phyloP scores from a whole-genome alignment of 2,797 vertebrate species.

The Cossypha heuglini region DNA sequence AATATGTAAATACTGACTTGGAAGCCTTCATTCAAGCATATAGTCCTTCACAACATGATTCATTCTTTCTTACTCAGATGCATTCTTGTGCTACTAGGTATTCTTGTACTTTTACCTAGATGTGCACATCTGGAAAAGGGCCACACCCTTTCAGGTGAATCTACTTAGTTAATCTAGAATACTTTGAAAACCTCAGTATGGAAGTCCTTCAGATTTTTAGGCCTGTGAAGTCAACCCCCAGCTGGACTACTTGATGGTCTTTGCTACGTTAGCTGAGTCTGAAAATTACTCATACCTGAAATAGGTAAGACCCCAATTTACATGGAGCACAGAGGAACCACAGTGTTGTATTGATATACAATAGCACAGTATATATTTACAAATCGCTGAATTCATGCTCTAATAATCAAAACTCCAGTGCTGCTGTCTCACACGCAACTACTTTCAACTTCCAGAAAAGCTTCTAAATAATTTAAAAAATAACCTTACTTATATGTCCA shows the following conservation, averaged over 20 bases:
- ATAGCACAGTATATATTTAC: background rate
- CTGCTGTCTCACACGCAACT: fast-evolving
- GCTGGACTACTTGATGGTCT: background rate
- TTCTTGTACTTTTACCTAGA: background rate
- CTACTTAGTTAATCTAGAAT: background rate
- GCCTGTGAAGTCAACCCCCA: background rate
- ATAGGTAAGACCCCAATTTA: background rate
- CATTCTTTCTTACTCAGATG: background rate
- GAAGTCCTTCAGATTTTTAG: background rate
- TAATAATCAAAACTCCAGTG: background rate
- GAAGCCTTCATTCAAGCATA: background rate
- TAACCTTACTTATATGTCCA: background rate
- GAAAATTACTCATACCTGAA: background rate
- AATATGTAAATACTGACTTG: background rate
- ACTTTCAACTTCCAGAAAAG: background rate
- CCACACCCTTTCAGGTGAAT: background rate
- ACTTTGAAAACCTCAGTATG: background rate
- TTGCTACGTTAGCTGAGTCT: background rate
- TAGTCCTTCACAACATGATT: background rate
- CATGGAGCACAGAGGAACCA: background rate
- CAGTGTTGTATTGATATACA: background rate
- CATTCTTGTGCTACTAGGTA: background rate
- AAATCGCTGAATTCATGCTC: background rate
- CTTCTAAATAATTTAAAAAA: background rate
- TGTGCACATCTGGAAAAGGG: background rate